phyloP scores from a whole-genome alignment of 2,797 vertebrate genomes.

The Crenichthys baileyi region DNA sequence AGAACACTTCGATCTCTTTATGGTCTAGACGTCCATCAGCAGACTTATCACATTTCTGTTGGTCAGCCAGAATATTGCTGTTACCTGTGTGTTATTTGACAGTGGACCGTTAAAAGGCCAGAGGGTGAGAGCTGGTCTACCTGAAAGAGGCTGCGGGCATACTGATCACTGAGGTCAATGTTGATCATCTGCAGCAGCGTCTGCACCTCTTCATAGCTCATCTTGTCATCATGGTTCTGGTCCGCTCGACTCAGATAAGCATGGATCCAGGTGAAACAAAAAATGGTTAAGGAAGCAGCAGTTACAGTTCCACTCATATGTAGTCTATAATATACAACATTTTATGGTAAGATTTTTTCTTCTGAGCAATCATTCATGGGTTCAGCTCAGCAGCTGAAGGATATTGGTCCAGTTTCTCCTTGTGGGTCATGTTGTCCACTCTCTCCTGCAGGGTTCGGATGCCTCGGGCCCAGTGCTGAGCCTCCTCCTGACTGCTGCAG shows the following conservation, averaged over 20 bases:
- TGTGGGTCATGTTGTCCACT: constrained; percentile 91
- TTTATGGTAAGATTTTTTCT: background rate
- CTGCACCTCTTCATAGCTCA: constrained; percentile 94
- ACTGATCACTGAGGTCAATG: constrained; percentile 90
- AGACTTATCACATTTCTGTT: constrained; percentile 91
- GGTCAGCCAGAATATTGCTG: background rate
- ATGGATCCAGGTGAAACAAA: constrained; percentile 86
- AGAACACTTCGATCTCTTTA: constrained; percentile 90
- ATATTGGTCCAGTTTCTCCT: constrained; percentile 95
- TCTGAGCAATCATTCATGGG: no score
- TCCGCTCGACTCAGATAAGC: constrained; percentile 89
- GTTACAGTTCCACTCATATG: background rate
- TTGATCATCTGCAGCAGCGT: constrained; percentile 93
- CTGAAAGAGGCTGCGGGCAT: constrained; percentile 90
- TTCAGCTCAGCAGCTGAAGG: constrained; percentile 64
- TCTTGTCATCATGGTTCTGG: constrained; percentile 90
- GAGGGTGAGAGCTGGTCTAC: constrained; percentile 59
- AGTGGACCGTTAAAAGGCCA: background rate
- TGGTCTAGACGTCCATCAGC: constrained; percentile 88
- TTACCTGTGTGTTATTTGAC: background rate
- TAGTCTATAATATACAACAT: background rate
- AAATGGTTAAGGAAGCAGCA: constrained; percentile 78
- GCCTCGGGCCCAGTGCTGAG: constrained; percentile 87
- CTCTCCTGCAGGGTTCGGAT: constrained; percentile 87
- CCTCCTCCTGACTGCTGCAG: constrained; percentile 85